Base-by-base conservation (phyloP, 2,888 invertebrate species). In the Conchocele bisecta region DNA sequence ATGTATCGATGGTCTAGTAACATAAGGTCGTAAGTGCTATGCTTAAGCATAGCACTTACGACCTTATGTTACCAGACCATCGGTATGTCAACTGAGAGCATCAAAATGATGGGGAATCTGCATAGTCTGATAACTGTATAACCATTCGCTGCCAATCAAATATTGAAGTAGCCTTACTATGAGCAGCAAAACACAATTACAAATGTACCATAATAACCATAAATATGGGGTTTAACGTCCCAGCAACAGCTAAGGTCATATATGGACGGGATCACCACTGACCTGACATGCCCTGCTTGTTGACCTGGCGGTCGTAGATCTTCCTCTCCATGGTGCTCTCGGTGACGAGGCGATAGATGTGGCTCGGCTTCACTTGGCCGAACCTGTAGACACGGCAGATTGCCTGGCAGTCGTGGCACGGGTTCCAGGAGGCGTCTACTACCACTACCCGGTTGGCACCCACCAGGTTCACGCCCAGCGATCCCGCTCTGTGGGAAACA, bases 361-460 rank as follows among this genome's bases (percentile, higher is more conserved):
- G 98, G 86, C 98, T 98, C 0, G 95, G 95, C 88, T 98, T 98
- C 86, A 94, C 94, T 91, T 99, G 99, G 0, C 99, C 99, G 89
- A 98, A 98, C 3, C 96, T 93, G 90, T 97, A 97, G 41, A 99
- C 98, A 82, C 99, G 93, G 91, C 99, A 99, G 15, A 99, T 98
- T 31, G 99, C 99, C 92, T 91, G 91, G 71, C 90, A 90, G 89
- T 98, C 98, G 88, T 99, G 99, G 89, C 99, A 99, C 1, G 99
- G 99, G 92, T 99, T 99, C 98, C 99, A 99, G 39, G 97, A 98
- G 15, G 99, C 98, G 91, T 99, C 99, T 88, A 99, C 95, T 53
- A 99, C 98, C 3, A 98, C 98, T 5, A 99, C 99, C 33, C 99
- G 93, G 92, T 98, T 99, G 0, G 99, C 99, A 17, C 98, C 98